A percentile compares a stretch with the other conserved stretches of the same genome.
phyloP scores from a whole-genome alignment of 2,797 vertebrate genomes.

The Menidia menidia region DNA sequence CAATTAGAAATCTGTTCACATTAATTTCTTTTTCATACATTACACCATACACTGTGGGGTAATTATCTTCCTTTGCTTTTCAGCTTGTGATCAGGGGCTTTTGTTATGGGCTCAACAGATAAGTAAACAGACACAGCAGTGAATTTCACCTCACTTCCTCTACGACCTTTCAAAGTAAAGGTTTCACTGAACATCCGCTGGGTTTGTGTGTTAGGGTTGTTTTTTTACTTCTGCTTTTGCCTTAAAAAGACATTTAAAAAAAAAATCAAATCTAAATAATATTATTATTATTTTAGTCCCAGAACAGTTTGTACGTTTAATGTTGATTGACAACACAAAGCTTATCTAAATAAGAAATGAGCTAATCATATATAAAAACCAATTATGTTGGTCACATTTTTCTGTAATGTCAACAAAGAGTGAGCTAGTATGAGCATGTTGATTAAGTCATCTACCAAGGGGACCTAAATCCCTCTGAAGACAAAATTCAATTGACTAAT shows the following conservation, averaged over 20 bases:
- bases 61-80: constrained; percentile 14
- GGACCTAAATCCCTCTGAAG: neutral
- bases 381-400: neutral
- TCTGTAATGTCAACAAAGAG: neutral
- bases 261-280: too few relatives aligned
- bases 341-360: neutral
- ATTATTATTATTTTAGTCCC: neutral
- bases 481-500: neutral
- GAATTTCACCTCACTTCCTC: constrained; percentile 3
- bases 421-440: neutral
- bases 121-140: constrained; percentile 25
- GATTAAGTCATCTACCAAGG: neutral
- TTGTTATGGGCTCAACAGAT: constrained; percentile 61
- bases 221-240: neutral
- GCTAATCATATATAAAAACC: neutral
- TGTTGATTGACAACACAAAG: neutral
- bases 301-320: neutral
- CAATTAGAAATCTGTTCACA: neutral
- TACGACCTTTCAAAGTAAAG: constrained; percentile 56
- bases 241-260: too few relatives aligned
- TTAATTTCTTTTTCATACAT: too few relatives aligned
- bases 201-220: neutral
- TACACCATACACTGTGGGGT: neutral
- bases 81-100: constrained; percentile 31
- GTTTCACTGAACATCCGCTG: neutral